These are phyloP conservation scores for Gryllus bimaculatus DNA, from an alignment of 1,140 invertebrate genomes.

Conservation along the genomic window DNA sequence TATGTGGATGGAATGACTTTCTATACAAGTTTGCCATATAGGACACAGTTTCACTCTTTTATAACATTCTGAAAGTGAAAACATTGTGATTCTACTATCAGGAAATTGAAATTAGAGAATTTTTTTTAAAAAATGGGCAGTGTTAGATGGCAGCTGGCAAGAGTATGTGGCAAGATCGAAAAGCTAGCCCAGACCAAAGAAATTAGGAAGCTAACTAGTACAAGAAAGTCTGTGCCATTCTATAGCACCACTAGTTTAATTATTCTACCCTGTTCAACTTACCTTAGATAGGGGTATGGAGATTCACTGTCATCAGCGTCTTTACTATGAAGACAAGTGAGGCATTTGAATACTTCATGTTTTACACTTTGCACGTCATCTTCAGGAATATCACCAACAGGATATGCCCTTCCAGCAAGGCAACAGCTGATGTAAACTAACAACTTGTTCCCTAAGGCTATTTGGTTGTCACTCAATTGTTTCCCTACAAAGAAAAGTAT, in stretches of 20 bases:
- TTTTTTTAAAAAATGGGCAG: too few relatives aligned
- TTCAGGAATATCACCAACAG: slow-evolving; percentile 68
- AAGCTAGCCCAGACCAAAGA: too few relatives aligned
- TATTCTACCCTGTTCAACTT: not conserved
- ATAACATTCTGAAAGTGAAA: too few relatives aligned
- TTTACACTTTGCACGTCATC: slow-evolving; percentile 61
- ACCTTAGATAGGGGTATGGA: slow-evolving; percentile 64
- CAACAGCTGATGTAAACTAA: slow-evolving; percentile 90
- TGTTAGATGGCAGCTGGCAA: too few relatives aligned
- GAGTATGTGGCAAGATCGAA: too few relatives aligned
- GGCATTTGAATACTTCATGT: slow-evolving; percentile 47
- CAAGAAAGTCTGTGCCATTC: too few relatives aligned
- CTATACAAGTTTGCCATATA: too few relatives aligned
- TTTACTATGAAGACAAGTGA: slow-evolving; percentile 53
- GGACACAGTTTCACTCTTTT: too few relatives aligned
- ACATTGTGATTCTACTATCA: too few relatives aligned
- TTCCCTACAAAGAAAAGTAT: slow-evolving; percentile 22
- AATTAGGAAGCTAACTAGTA: too few relatives aligned
- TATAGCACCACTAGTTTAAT: not conserved
- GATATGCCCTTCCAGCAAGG: slow-evolving; percentile 83
- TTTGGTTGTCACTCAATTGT: slow-evolving; percentile 30
- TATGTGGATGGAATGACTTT: too few relatives aligned
- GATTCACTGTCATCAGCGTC: slow-evolving; percentile 54
- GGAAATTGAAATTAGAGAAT: too few relatives aligned
- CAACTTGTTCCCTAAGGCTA: slow-evolving; percentile 73